These are phyloP conservation scores for Acanthurus leucopareius DNA, from an alignment of 2,797 vertebrate species.

Conservation along the genomic window DNA sequence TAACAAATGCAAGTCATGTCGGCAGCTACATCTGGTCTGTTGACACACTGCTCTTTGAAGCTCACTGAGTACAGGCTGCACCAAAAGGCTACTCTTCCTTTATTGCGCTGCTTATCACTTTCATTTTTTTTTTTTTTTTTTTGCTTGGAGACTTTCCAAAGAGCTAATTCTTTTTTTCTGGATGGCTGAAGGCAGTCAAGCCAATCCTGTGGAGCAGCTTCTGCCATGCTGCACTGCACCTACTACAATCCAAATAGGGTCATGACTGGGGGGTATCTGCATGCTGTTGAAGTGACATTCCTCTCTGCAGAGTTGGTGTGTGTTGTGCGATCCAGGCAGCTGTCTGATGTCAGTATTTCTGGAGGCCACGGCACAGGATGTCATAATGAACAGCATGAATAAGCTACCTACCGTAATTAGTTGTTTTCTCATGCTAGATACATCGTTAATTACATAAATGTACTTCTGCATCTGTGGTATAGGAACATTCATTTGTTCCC, in stretches of 20 bases:
- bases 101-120: constrained; percentile 75
- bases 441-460: constrained; percentile 44
- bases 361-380: constrained; percentile 53
- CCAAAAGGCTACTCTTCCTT: constrained; percentile 72
- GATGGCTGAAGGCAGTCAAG: constrained; percentile 74
- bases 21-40: constrained; percentile 70
- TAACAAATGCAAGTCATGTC: constrained; percentile 66
- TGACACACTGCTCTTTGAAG: constrained; percentile 71
- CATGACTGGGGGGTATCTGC: constrained; percentile 75
- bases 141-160: constrained; percentile 75
- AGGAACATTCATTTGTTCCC: constrained; percentile 13
- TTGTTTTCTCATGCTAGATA: constrained; percentile 34
- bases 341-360: constrained; percentile 74
- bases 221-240: constrained; percentile 79
- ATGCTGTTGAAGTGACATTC: constrained; percentile 70
- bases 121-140: constrained; percentile 61
- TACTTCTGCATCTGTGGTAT: constrained; percentile 12
- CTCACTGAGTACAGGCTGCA: constrained; percentile 64
- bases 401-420: constrained; percentile 49
- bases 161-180: constrained; percentile 74
- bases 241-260: constrained; percentile 77
- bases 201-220: constrained; percentile 72
- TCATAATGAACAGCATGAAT: constrained; percentile 59
- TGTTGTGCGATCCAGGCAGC: constrained; percentile 64
- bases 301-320: constrained; percentile 56